phyloP scores from a whole-genome alignment of 2,888 invertebrate species.

The Panzeria rudis region DNA sequence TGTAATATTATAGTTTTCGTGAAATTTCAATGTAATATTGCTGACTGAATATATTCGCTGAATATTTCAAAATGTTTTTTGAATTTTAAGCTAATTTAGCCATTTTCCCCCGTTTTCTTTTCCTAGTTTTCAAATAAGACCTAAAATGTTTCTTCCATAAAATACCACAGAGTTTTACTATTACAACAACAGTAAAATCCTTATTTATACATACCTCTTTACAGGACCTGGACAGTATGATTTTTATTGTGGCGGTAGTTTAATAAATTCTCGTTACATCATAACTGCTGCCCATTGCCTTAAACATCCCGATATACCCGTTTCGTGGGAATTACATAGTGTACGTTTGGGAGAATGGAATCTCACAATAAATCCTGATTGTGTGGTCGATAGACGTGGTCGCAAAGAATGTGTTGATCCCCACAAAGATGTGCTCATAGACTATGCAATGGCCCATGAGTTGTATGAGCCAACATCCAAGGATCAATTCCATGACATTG shows the following conservation, averaged over 20 bases:
- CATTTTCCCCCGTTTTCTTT: no score
- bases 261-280: conserved; percentile 87
- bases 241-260: conserved; percentile 89
- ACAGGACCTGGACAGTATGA: conserved; percentile 78
- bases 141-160: no score
- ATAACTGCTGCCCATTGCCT: conserved; percentile 91
- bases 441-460: conserved; percentile 87
- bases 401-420: conserved; percentile 86
- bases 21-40: no score
- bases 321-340: conserved; percentile 85
- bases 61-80: no score
- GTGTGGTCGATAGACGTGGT: conserved; percentile 76
- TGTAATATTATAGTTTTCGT: no score
- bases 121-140: no score
- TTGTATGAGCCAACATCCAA: conserved; percentile 85
- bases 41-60: no score
- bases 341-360: conserved; percentile 83
- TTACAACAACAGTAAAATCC: background rate
- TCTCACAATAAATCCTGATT: conserved; percentile 78
- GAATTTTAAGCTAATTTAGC: no score
- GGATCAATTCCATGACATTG: conserved; percentile 89
- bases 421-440: conserved; percentile 86
- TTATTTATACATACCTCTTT: background rate
- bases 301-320: conserved; percentile 86
- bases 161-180: no score